These are phyloP conservation scores for Nematolebias whitei DNA, from an alignment of 2,113 vertebrate genomes.

Conservation along the genomic window DNA sequence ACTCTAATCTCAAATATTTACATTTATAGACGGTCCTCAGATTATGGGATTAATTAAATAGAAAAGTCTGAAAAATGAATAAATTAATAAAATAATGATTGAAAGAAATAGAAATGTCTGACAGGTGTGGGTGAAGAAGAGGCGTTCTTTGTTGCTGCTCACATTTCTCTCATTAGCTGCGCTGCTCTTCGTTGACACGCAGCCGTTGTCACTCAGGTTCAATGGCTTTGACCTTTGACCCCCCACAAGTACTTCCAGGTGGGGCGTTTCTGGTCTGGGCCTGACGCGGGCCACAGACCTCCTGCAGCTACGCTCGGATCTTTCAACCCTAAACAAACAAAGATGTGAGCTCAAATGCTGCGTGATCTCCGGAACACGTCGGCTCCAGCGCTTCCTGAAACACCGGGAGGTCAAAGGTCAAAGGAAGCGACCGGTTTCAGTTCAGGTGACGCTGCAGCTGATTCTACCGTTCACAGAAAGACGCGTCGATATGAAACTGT, in stretches of 20 bases:
- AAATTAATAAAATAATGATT: too few relatives aligned
- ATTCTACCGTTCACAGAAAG: too few relatives aligned
- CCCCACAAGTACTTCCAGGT: conserved; percentile 81
- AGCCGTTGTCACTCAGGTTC: conserved; percentile 78
- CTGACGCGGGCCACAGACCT: conserved; percentile 45
- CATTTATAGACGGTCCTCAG: background rate
- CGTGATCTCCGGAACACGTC: conserved; percentile 32
- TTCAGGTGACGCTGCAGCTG: background rate
- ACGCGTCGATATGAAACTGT: too few relatives aligned
- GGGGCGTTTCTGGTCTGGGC: conserved; percentile 64
- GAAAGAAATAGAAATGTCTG: background rate
- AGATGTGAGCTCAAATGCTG: conserved; percentile 47
- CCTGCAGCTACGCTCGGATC: conserved; percentile 62
- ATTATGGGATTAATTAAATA: background rate
- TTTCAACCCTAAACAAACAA: conserved; percentile 69
- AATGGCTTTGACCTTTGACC: conserved; percentile 78
- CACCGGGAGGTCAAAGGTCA: background rate
- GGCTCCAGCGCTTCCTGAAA: too few relatives aligned
- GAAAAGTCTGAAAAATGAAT: too few relatives aligned
- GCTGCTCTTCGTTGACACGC: conserved; percentile 64
- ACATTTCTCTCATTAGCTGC: conserved; percentile 61
- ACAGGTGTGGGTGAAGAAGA: background rate
- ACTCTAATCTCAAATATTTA: too few relatives aligned
- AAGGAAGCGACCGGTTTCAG: background rate
- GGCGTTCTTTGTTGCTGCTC: conserved; percentile 51